Base-by-base conservation (phyloP, 2,888 invertebrate species). In the Ophioninae sp. region DNA sequence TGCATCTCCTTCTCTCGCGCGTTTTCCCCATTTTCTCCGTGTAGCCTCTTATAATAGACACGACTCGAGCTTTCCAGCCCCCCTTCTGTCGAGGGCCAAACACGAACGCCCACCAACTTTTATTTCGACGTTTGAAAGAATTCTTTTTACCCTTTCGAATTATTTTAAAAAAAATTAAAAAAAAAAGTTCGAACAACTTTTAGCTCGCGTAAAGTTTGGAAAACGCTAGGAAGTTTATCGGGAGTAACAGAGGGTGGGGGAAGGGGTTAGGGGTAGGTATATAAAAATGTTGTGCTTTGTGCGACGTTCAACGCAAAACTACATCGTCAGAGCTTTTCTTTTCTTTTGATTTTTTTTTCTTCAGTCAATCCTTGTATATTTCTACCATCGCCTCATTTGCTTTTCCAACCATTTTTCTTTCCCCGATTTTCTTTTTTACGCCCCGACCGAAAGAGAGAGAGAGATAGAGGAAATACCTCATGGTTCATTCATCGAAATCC, bases 401-500 rank as follows among this genome's bases (percentile, higher is more conserved):
- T 77, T 67, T 67, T 72, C 44, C 70, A 68, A 59, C 30, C 39
- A 56, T 62, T 75, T 56, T 69, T 65, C n/a, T 72, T 61, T 41
- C 39, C 17, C 20, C 13, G 37, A 8, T 61, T 41, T 72, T 23
- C 21, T 30, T 20, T 30, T 57, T 67, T 17, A 21, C 20, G 7
- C 20, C 59, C 70, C 39, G 65, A 70, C 20, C n/a, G n/a, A n/a
- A n/a, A n/a, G n/a, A n/a, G n/a, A n/a, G n/a, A n/a, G n/a, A n/a
- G n/a, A n/a, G n/a, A 64, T 17, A 39, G 56, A 61, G 65, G 56
- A 59, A 72, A 67, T 65, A 61, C 72, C 77, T 81, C 81, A 81
- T 81, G 81, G 50, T 73, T 81, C 67, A 81, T 81, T 81, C 81
- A 81, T 65, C 76, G 76, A 73, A 81, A 81, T 77, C 81, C 76